A percentile compares a stretch with the other conserved stretches of the same genome.
phyloP scores from a whole-genome alignment of 2,797 vertebrate species.

The Clangula hyemalis region DNA sequence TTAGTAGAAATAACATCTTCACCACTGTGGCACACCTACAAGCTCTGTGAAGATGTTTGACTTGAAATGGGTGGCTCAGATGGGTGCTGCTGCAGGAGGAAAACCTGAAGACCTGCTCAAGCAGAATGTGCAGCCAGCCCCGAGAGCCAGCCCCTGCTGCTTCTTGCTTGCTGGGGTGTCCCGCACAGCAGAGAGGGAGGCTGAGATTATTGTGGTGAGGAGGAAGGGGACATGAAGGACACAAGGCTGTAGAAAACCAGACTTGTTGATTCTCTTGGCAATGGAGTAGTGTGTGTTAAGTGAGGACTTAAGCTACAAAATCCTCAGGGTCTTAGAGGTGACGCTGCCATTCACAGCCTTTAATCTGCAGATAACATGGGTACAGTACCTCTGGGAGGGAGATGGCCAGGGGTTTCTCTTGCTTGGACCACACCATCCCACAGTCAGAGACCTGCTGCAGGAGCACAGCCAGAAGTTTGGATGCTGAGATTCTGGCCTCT shows the following conservation, averaged over 20 bases:
- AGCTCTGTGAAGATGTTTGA: neutral
- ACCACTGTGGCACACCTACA: neutral
- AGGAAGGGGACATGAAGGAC: neutral
- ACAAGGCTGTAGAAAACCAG: neutral
- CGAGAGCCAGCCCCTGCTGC: neutral
- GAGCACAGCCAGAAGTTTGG: neutral
- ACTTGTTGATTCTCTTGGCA: neutral
- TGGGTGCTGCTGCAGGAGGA: neutral
- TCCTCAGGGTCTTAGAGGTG: neutral
- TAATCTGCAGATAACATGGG: neutral
- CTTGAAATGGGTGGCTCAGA: neutral
- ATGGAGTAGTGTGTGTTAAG: neutral
- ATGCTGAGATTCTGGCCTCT: neutral
- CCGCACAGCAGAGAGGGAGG: neutral
- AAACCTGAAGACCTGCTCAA: neutral
- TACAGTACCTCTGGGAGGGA: neutral
- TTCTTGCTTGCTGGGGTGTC: neutral
- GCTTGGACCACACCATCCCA: rapidly evolving
- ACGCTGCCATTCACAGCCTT: neutral
- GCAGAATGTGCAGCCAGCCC: neutral
- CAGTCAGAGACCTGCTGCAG: neutral
- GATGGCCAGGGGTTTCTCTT: neutral
- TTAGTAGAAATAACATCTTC: neutral
- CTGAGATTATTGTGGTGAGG: neutral
- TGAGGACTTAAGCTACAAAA: neutral